phyloP scores from a whole-genome alignment of 2,797 vertebrate genomes.

The Coregonus ussuriensis region DNA sequence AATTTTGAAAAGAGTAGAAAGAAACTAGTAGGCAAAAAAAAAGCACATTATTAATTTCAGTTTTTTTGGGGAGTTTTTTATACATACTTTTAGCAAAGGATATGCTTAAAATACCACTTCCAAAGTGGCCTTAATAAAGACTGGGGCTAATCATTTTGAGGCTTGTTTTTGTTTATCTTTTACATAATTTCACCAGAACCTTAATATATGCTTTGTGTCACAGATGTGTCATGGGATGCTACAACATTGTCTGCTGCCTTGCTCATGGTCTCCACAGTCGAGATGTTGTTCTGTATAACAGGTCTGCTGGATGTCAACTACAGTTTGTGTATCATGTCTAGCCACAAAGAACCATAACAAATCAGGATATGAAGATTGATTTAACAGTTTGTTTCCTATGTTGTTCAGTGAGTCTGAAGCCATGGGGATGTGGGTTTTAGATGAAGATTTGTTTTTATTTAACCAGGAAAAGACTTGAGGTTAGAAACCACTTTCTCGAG shows the following conservation, averaged over 20 bases:
- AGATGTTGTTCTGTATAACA: constrained; percentile 33
- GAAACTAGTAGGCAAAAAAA: neutral
- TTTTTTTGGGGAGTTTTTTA: constrained; percentile 18
- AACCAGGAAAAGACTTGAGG: too few relatives aligned
- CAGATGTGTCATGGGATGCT: neutral
- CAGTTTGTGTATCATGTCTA: constrained; percentile 13
- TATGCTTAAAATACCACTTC: constrained; percentile 52
- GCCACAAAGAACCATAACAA: constrained; percentile 8
- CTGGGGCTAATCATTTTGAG: constrained; percentile 12
- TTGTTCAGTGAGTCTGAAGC: neutral
- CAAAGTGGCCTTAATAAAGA: constrained; percentile 62
- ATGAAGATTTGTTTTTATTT: too few relatives aligned
- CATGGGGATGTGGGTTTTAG: constrained; percentile 18
- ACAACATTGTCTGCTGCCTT: neutral
- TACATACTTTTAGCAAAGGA: constrained; percentile 24
- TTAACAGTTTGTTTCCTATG: constrained; percentile 32
- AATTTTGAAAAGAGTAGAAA: constrained; percentile 27
- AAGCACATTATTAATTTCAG: constrained; percentile 15
- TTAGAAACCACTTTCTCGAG: too few relatives aligned
- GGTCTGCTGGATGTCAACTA: constrained; percentile 16
- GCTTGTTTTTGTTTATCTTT: constrained; percentile 14
- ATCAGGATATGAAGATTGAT: constrained; percentile 7
- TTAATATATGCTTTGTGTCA: constrained; percentile 44
- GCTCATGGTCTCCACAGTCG: neutral
- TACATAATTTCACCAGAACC: constrained; percentile 58